phyloP scores from a whole-genome alignment of 2,113 vertebrate genomes.

The Sinocyclocheilus grahami region DNA sequence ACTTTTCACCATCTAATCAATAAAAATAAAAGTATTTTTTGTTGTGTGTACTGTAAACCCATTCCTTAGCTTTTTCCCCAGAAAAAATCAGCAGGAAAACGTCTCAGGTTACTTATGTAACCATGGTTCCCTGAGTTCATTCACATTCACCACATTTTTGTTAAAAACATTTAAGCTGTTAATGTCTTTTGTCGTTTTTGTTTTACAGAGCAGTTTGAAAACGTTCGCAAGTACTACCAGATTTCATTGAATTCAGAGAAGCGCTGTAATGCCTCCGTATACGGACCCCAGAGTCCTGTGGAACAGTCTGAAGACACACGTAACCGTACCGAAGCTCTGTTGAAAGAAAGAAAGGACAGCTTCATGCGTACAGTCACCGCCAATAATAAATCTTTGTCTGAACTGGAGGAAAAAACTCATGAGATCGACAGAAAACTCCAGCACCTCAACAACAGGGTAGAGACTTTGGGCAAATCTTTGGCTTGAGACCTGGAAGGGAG shows the following conservation, averaged over 20 bases:
- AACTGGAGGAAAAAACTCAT: slow-evolving; percentile 69
- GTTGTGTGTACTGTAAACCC: too few relatives aligned
- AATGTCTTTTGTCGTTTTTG: not conserved
- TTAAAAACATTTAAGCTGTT: not conserved
- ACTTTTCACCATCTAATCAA: too few relatives aligned
- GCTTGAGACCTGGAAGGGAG: not conserved
- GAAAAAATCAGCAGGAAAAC: not conserved
- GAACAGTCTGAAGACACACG: slow-evolving; percentile 58
- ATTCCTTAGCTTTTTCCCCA: not conserved
- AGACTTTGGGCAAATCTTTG: not conserved
- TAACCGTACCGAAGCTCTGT: slow-evolving; percentile 49
- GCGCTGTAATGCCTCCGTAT: slow-evolving; percentile 66
- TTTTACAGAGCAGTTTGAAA: slow-evolving; percentile 77
- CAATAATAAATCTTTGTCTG: slow-evolving; percentile 72
- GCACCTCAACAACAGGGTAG: slow-evolving; percentile 69
- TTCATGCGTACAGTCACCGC: slow-evolving; percentile 66
- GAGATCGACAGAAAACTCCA: slow-evolving; percentile 65
- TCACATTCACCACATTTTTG: not conserved
- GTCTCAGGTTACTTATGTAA: too few relatives aligned
- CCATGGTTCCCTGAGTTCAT: too few relatives aligned
- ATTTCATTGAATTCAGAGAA: slow-evolving; percentile 70
- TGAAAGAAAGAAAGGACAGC: slow-evolving; percentile 60
- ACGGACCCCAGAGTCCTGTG: slow-evolving; percentile 66
- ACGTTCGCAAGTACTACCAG: slow-evolving; percentile 70
- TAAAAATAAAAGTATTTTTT: too few relatives aligned